Evolutionary conservation across 2,888 invertebrate species (phyloP), one percentile per base, ranked within the genome.

Genomic region (Sarcophaga carnaria): DNA sequence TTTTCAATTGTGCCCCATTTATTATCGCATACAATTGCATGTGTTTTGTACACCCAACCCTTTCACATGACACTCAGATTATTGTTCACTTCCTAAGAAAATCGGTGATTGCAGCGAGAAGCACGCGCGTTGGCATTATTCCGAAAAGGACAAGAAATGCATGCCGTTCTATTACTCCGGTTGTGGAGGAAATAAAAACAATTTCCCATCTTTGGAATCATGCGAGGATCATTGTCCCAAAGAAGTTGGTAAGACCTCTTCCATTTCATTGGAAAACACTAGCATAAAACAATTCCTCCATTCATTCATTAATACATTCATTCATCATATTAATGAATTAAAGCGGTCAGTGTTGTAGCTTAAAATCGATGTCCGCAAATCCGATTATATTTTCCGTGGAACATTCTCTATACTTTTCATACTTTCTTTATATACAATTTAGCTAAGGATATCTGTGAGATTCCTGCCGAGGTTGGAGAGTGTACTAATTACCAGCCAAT

Each of bases 101-200:
- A 94, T 95, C 91, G 98, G 98, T 93, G 96, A 95, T 93, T 98
- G 98, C 94, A 96, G 96, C 91, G 92, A 91, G 87, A 96, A 95
- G 90, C 94, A 95, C 88, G 95, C 97, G 83, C 95, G 95, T 90
- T 99, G 98, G 98, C 96, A 96, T 93, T 98, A 97, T 95, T 97
- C 97, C 93, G 95, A 95, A 88, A 94, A 95, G 70, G 97, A 97
- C 93, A 96, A 97, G 94, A 95, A 97, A 89, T 99, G 99, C 95
- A 95, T 97, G 94, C 97, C 97, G 76, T 99, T 98, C 95, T 97
- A 97, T 95, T 98, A 97, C 94, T 96, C 96, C 89, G 98, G 98
- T 89, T 99, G 98, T 94, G 96, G 96, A 89, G 98, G 98, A 90
- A 98, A 98, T 94, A 95, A 94, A 91, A 99, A 99, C 94, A 96